A percentile compares a stretch with the other conserved stretches of the same genome.
phyloP scores from a whole-genome alignment of 2,113 vertebrate species.

The Cariama cristata region DNA sequence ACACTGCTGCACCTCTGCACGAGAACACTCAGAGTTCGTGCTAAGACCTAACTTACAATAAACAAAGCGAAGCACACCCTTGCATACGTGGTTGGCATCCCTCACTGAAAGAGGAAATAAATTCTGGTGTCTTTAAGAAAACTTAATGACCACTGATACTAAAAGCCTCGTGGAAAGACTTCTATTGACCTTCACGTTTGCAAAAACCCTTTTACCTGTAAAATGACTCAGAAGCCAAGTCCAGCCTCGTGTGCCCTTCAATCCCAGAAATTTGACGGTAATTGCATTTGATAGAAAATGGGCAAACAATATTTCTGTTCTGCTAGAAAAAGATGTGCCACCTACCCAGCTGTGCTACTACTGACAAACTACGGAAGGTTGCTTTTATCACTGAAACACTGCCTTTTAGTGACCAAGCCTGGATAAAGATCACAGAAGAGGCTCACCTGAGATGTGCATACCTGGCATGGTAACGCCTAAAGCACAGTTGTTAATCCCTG shows the following conservation, averaged over 20 bases:
- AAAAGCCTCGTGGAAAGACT: not conserved
- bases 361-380: rapidly evolving
- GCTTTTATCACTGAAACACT: rapidly evolving
- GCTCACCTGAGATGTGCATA: not conserved
- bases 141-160: not conserved
- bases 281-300: not conserved
- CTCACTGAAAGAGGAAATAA: rapidly evolving
- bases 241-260: not conserved
- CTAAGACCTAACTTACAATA: not conserved
- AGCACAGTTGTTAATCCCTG: not conserved
- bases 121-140: not conserved
- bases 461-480: rapidly evolving
- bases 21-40: rapidly evolving
- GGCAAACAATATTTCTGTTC: not conserved
- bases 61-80: not conserved
- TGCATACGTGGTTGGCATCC: rapidly evolving
- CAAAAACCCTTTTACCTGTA: not conserved
- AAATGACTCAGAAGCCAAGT: not conserved
- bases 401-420: no score
- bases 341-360: not conserved
- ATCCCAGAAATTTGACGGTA: no score
- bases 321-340: not conserved
- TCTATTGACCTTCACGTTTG: not conserved
- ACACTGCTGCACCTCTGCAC: no score
- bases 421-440: not conserved